These are phyloP conservation scores for Pelmatolapia mariae DNA, from an alignment of 2,113 vertebrate species.

Conservation along the genomic window DNA sequence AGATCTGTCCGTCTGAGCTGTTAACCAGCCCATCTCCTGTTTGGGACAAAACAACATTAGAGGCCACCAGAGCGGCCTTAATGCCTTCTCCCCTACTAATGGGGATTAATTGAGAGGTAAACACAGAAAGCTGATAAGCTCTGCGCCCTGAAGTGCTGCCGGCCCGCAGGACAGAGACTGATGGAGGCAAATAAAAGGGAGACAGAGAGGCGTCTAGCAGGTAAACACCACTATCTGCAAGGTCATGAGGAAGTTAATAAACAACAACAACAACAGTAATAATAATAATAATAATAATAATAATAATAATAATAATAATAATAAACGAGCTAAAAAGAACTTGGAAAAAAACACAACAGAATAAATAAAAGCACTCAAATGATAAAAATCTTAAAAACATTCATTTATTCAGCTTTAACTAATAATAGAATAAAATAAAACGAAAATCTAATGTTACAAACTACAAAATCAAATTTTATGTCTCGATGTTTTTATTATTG, in stretches of 20 bases:
- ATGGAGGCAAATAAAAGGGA: constrained; percentile 53
- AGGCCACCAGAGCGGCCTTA: neutral
- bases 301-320: neutral
- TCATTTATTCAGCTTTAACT: neutral
- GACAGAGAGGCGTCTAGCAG: constrained; percentile 58
- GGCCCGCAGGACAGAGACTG: constrained; percentile 30
- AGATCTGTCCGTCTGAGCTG: constrained; percentile 19
- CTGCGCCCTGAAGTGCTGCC: constrained; percentile 2
- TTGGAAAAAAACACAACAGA: too few species aligned
- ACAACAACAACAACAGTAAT: neutral
- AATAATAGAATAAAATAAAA: neutral
- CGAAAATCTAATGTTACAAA: neutral
- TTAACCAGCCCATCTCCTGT: constrained; percentile 27
- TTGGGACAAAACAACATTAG: constrained; percentile 6
- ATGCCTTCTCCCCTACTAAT: constrained; percentile 32
- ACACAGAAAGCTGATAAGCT: constrained; percentile 39
- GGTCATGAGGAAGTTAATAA: neutral
- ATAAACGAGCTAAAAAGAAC: too few species aligned
- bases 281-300: neutral
- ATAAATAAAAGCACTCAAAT: too few species aligned
- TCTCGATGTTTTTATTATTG: neutral
- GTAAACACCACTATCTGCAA: neutral
- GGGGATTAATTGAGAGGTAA: constrained; percentile 53
- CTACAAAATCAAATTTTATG: neutral
- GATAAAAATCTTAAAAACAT: neutral